Evolutionary conservation across 1,140 invertebrate species (phyloP).

Genomic region (Caenorhabditis brenneri): DNA sequence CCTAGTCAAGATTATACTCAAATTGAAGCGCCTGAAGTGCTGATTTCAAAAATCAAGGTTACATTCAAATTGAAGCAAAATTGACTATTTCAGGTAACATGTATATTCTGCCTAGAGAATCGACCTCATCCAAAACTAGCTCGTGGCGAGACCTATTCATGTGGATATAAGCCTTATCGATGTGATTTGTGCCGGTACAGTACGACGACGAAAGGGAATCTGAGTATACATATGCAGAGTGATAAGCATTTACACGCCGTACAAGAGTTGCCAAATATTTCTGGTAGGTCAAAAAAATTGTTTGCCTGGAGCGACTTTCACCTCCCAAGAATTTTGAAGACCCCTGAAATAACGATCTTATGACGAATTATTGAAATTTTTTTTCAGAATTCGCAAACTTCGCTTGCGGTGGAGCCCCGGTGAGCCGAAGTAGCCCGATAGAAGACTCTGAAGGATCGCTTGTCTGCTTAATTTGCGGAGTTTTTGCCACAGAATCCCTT

Average conservation of each 20-base stretch:
- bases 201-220: constrained; percentile 98
- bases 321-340: too few species aligned
- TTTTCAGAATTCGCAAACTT: constrained; percentile 25
- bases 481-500: constrained; percentile 86
- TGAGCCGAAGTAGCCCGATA: constrained; percentile 18
- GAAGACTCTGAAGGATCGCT: constrained; percentile 72
- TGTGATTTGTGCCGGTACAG: constrained; percentile 77
- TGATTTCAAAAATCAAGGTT: too few species aligned
- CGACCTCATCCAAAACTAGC: constrained; percentile 95
- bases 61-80: too few species aligned
- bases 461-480: constrained; percentile 92
- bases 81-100: constrained; percentile 79
- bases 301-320: too few species aligned
- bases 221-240: constrained; percentile 99
- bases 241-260: constrained; percentile 99
- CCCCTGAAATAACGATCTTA: too few species aligned
- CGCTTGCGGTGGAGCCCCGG: constrained; percentile 6
- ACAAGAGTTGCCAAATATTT: constrained; percentile 82
- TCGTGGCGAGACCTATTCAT: constrained; percentile 96
- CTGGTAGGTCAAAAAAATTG: constrained; percentile 72
- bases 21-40: too few species aligned
- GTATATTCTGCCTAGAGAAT: constrained; percentile 95
- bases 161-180: constrained; percentile 86
- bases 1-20: too few species aligned
- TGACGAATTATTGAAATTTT: too few species aligned